A percentile compares a stretch with the other conserved stretches of the same genome.
Evolutionary conservation across 2,888 invertebrate species (phyloP).

Genomic region (Ormyrus pomaceus): DNA sequence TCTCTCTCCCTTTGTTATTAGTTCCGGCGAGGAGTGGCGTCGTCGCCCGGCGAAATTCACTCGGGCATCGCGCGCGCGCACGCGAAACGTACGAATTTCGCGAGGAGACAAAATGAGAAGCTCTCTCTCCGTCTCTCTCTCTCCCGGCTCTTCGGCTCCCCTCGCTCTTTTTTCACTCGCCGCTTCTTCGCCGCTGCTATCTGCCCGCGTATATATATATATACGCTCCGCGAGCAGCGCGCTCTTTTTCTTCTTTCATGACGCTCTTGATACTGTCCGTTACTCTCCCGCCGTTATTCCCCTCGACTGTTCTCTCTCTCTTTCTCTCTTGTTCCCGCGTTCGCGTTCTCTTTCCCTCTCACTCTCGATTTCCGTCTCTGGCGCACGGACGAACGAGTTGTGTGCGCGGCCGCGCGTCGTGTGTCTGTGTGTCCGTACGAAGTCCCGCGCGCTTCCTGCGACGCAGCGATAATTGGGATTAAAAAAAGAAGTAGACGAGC

Average conservation of each 20-base stretch:
- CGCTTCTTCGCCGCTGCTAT: slow-evolving; percentile 28
- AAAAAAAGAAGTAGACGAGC: slow-evolving; percentile 52
- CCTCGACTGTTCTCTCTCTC: slow-evolving; percentile 42
- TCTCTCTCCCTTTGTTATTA: slow-evolving; percentile 49
- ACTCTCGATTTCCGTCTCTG: slow-evolving; percentile 26
- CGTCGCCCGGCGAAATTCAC: slow-evolving; percentile 49
- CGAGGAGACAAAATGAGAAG: slow-evolving; percentile 51
- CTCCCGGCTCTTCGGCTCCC: background rate
- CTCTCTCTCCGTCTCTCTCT: slow-evolving; percentile 49
- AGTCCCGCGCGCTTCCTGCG: slow-evolving; percentile 61
- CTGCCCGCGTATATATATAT: slow-evolving; percentile 24
- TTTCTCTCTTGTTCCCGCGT: slow-evolving; percentile 14
- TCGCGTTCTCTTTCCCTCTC: slow-evolving; percentile 5
- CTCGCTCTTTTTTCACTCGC: slow-evolving; percentile 14
- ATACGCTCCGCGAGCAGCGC: slow-evolving; percentile 3
- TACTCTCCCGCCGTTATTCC: slow-evolving; percentile 52
- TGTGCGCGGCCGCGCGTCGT: slow-evolving; percentile 45
- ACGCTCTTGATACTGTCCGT: slow-evolving; percentile 54
- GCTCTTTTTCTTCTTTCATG: slow-evolving; percentile 31
- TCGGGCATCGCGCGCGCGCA: slow-evolving; percentile 31
- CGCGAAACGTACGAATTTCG: slow-evolving; percentile 48
- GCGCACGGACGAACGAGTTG: slow-evolving; percentile 52
- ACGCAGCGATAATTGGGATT: slow-evolving; percentile 59
- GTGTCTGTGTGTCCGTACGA: slow-evolving; percentile 53
- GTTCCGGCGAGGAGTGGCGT: slow-evolving; percentile 39